These are phyloP conservation scores for Melanostigma gelatinosum DNA, from an alignment of 2,113 vertebrate genomes.

Conservation along the genomic window DNA sequence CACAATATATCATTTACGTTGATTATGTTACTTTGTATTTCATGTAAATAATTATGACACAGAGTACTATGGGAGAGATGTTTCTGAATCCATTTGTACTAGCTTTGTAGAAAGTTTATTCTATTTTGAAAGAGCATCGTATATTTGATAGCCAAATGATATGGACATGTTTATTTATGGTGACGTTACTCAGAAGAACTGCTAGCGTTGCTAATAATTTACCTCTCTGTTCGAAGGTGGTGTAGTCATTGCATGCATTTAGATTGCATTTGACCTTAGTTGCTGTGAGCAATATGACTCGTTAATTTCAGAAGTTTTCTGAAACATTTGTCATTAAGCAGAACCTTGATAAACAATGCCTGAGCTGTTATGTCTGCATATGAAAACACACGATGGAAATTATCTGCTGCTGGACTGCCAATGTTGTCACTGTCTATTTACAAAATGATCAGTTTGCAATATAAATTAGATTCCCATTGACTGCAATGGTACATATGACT, in stretches of 20 bases:
- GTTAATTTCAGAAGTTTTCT: conserved; percentile 33
- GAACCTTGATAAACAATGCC: conserved; percentile 25
- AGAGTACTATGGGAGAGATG: conserved; percentile 61
- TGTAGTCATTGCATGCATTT: conserved; percentile 66
- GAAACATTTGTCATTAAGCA: conserved; percentile 33
- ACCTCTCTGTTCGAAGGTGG: conserved; percentile 38
- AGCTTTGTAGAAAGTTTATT: conserved; percentile 81
- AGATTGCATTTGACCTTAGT: conserved; percentile 42
- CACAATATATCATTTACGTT: conserved; percentile 63
- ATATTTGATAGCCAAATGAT: conserved; percentile 79
- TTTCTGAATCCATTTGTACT: conserved; percentile 80
- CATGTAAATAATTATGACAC: conserved; percentile 76
- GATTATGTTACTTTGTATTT: conserved; percentile 67
- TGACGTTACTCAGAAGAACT: conserved; percentile 37
- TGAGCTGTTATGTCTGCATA: conserved; percentile 32
- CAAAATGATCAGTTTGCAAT: conserved; percentile 11
- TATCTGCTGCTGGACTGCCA: conserved; percentile 52
- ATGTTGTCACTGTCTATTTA: conserved; percentile 30
- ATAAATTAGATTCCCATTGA: conserved; percentile 29
- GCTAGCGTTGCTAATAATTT: conserved; percentile 21
- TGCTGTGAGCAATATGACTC: conserved; percentile 30
- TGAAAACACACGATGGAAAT: conserved; percentile 13
- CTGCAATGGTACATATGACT: conserved; percentile 45
- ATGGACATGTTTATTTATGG: conserved; percentile 76
- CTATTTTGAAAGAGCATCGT: conserved; percentile 80